Evolutionary conservation across 2,888 invertebrate species (phyloP), one percentile per base, ranked within the genome.

Genomic region (Stegophylla sp.): DNA sequence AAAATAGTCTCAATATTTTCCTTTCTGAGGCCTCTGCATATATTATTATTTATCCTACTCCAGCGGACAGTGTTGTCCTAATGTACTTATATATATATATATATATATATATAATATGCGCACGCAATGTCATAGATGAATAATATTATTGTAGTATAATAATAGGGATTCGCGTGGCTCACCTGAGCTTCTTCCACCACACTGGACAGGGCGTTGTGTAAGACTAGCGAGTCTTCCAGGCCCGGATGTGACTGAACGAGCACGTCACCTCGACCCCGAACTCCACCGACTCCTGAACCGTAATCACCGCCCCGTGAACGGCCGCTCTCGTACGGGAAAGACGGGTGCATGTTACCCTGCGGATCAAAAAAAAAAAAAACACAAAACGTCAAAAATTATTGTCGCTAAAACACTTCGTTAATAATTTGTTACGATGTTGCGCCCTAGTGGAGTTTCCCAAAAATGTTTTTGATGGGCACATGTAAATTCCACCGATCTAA

Each of bases 201-300:
- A 85, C 92, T 91, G 84, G 93, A 92, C 81, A 95, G 88, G n/a
- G 93, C 93, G 86, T 93, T 93, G 86, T 95, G 94, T 74, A 95
- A 83, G 45, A 84, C 84, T 74, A 85, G 82, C 43, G 84, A 84
- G 73, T 84, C 84, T 74, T 86, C 85, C 13, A 85, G 83, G 13
- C 85, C 85, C 13, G 85, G 84, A 81, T 85, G 85, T 13, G 84
- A 83, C 71, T 85, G 85, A 15, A 85, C 83, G 17, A 85, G 84
- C 34, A 84, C 84, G 81, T 85, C 83, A 7, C 83, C 83, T 56
- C 83, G 73, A 9, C 79, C 77, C 56, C 84, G 77, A 83, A 84
- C 69, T 84, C 83, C 73, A 84, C 83, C 77, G 45, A 77, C 59
- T 13, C 77, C 71, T 3, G 71, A 71, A 10, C 84, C 85, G 83